Evolutionary conservation across 2,888 invertebrate species (phyloP).

Genomic region (Drosophila kanekoi): DNA sequence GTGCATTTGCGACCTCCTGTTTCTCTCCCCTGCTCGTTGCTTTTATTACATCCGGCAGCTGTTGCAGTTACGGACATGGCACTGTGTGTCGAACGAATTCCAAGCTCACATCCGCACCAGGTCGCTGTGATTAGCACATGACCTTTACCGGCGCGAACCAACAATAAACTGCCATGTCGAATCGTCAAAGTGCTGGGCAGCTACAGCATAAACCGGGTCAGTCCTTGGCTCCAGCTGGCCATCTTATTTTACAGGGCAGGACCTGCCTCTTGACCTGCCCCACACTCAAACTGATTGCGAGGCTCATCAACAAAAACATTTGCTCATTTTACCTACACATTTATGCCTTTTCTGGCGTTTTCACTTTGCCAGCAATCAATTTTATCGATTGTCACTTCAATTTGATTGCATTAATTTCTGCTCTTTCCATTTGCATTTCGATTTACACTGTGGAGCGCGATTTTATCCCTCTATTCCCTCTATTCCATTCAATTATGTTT

Average conservation of each 20-base stretch:
- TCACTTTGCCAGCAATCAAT: slow-evolving; percentile 55
- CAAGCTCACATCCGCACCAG: slow-evolving; percentile 24
- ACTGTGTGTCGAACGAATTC: slow-evolving; percentile 10
- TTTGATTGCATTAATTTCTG: slow-evolving; percentile 38
- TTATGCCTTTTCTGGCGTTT: slow-evolving; percentile 10
- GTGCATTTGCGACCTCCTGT: slow-evolving; percentile 41
- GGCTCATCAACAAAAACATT: slow-evolving; percentile 3
- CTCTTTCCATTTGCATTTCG: slow-evolving; percentile 23
- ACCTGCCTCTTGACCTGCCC: slow-evolving; percentile 29
- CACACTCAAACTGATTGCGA: slow-evolving; percentile 1
- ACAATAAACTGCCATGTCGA: slow-evolving; percentile 43
- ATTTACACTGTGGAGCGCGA: slow-evolving; percentile 12
- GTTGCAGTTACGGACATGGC: slow-evolving; percentile 41
- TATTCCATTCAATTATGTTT: slow-evolving; percentile 40
- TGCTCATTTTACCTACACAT: slow-evolving; percentile 2
- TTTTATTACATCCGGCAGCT: slow-evolving; percentile 65
- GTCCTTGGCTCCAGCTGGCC: neutral
- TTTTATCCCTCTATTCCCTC: slow-evolving; percentile 10
- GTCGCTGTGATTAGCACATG: slow-evolving; percentile 48
- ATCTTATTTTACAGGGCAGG: neutral
- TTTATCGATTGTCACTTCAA: slow-evolving; percentile 65
- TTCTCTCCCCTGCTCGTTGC: slow-evolving; percentile 7
- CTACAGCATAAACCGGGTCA: slow-evolving; percentile 13
- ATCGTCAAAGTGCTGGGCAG: slow-evolving; percentile 18
- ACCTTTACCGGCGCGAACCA: slow-evolving; percentile 28